Evolutionary conservation across 2,888 invertebrate species (phyloP), one percentile per base, ranked within the genome.

Genomic region (Ommatoiulus sabulosus): DNA sequence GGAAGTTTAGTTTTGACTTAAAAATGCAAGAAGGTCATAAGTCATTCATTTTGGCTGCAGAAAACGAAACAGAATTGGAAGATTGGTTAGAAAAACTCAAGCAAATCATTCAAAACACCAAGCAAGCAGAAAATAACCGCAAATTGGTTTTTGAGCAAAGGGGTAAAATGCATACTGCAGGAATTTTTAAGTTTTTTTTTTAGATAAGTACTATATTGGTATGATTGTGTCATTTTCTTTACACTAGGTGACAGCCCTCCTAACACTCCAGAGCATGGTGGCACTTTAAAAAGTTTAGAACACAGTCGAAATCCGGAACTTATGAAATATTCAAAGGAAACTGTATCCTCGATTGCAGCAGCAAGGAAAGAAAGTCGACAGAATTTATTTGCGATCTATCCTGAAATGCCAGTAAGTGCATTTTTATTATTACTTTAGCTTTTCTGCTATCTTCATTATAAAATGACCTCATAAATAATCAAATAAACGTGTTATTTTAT

Each of bases 271-370:
- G 90, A 90, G 89, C 90, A 90, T 80, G 90, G 90, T 87, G 97
- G 97, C 6, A 97, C 97, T 0, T 93, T 97, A 0, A 97, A 97
- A 92, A 97, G 97, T 0, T 93, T 97, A 85, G 97, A 98, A 91
- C 97, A 97, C 92, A 97, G 97, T 91, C 96, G 97, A 95, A 97
- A 97, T 93, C 97, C 98, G 0, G 96, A 97, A 91, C 93, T 98
- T 88, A 96, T 97, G 92, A 96, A 96, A 92, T 98, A 98, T 92
- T 96, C 97, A 0, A 94, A 97, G 57, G 98, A 98, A 93, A 97
- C 97, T 0, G 98, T 98, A 91, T 94, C 95, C 90, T 96, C 97
- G 43, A 96, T 98, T 91, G 95, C 97, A 35, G 95, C 95, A 89
- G 95, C 96, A 0, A 94, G 98, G 86, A 95, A 95, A 91, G 97